Evolutionary conservation across 1,140 invertebrate species (phyloP), one percentile per base, ranked within the genome.

Genomic region (Bombyx mandarina): DNA sequence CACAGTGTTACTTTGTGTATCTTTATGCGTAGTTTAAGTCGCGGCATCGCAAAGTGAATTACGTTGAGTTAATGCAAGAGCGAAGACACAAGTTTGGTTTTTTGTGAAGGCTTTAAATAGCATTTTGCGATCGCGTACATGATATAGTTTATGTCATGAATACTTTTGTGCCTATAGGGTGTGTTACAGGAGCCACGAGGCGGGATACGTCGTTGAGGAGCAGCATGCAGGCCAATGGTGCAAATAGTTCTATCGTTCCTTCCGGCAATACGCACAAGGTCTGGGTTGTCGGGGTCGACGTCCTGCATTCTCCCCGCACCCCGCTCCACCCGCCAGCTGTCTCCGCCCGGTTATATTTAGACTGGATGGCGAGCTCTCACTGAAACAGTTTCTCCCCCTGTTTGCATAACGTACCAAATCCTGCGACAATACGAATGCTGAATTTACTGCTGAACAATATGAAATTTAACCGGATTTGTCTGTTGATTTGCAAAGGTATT

Each of bases 271-370:
- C 57, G 58, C 59, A 67, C 70, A 74, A 76, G 75, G 75, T 80
- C 75, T 76, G 75, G 75, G 71, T 71, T 63, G 57, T 43, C 47
- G 67, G 66, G 77, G 77, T 79, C 74, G 66, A 70, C 68, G 77
- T 56, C 67, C 75, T 71, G 53, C 53, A 18, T 42, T 54, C 55
- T 51, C 45, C 54, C 57, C 62, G 54, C 58, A 53, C 49, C 48
- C 43, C 51, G 46, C 44, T 46, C 51, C 57, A 35, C 52, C 54
- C 62, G 50, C 63, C 67, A 60, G 58, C 69, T 66, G 65, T 66
- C 69, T 64, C 66, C 62, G 66, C 63, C 64, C 64, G 63, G 63
- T 78, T 80, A 80, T 77, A 80, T 80, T 78, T 80, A 78, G 77
- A 71, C 71, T 72, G 77, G 71, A 77, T 74, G 68, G 69, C 69